Evolutionary conservation across 2,888 invertebrate species (phyloP).

Genomic region (Calliopum simillimum): DNA sequence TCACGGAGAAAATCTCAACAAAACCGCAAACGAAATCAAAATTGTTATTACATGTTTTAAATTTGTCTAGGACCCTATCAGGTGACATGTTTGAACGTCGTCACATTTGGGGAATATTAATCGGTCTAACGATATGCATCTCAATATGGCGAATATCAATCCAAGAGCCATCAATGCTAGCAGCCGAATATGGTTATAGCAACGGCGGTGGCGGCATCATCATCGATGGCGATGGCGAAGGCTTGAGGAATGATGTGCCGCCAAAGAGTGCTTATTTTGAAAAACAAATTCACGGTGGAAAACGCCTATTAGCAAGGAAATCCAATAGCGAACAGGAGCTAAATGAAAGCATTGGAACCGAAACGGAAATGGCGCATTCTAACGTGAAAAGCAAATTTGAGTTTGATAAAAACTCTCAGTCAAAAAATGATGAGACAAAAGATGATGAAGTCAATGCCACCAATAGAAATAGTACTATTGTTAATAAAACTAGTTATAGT

Average conservation of each 20-base stretch:
- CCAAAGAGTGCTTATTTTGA: slow-evolving; percentile 21
- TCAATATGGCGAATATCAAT: slow-evolving; percentile 66
- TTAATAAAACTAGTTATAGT: slow-evolving; percentile 7
- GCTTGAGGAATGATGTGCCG: no score
- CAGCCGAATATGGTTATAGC: slow-evolving; percentile 49
- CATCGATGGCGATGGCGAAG: neutral
- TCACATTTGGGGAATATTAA: slow-evolving; percentile 61
- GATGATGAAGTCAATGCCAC: neutral
- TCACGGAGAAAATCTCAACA: neutral
- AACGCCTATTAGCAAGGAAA: slow-evolving; percentile 42
- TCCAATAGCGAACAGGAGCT: slow-evolving; percentile 6
- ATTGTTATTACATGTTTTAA: slow-evolving; percentile 1
- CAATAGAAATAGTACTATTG: slow-evolving; percentile 1
- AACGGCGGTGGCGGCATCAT: slow-evolving; percentile 36
- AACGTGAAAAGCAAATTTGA: neutral
- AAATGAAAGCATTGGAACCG: slow-evolving; percentile 7
- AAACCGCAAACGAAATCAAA: slow-evolving; percentile 3
- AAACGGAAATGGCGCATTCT: slow-evolving; percentile 21
- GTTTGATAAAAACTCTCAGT: slow-evolving; percentile 4
- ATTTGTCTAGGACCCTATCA: slow-evolving; percentile 1
- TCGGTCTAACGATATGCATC: slow-evolving; percentile 63
- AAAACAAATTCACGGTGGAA: slow-evolving; percentile 38
- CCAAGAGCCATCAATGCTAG: slow-evolving; percentile 58
- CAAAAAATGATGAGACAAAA: neutral
- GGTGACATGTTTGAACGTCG: slow-evolving; percentile 65